These are phyloP conservation scores for Eumeta japonica DNA, from an alignment of 1,140 invertebrate genomes.

Conservation along the genomic window DNA sequence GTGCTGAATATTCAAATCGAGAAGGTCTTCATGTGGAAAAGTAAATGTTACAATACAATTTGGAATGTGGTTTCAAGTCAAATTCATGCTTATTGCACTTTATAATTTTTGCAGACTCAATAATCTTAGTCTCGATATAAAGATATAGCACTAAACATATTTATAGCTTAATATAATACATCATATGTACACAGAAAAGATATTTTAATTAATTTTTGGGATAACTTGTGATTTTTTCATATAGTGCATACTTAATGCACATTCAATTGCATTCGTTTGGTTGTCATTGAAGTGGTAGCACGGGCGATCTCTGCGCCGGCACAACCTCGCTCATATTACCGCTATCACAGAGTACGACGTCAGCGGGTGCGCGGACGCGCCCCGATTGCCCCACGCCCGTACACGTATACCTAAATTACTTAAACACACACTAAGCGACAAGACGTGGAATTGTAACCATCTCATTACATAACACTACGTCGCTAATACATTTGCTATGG, in stretches of 20 bases:
- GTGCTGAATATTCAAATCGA: no score
- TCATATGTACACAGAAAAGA: constrained; percentile 50
- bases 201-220: constrained; percentile 55
- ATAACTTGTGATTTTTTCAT: constrained; percentile 48
- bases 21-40: no score
- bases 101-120: background rate
- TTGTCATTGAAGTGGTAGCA: no score
- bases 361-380: constrained; percentile 33
- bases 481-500: constrained; percentile 29
- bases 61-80: constrained; percentile 49
- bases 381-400: constrained; percentile 52
- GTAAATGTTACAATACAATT: no score
- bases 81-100: constrained; percentile 51
- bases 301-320: no score
- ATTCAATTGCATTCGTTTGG: constrained; percentile 25
- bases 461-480: constrained; percentile 42
- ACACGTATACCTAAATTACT: constrained; percentile 50
- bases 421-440: constrained; percentile 47
- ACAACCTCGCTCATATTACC: constrained; percentile 26
- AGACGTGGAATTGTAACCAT: constrained; percentile 44
- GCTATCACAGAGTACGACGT: constrained; percentile 56
- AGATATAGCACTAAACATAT: background rate
- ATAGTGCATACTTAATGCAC: constrained; percentile 47
- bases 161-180: constrained; percentile 34
- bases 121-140: background rate